A percentile compares a stretch with the other conserved stretches of the same genome.
phyloP scores from a whole-genome alignment of 2,888 invertebrate genomes.

The Aphidoletes aphidimyza region DNA sequence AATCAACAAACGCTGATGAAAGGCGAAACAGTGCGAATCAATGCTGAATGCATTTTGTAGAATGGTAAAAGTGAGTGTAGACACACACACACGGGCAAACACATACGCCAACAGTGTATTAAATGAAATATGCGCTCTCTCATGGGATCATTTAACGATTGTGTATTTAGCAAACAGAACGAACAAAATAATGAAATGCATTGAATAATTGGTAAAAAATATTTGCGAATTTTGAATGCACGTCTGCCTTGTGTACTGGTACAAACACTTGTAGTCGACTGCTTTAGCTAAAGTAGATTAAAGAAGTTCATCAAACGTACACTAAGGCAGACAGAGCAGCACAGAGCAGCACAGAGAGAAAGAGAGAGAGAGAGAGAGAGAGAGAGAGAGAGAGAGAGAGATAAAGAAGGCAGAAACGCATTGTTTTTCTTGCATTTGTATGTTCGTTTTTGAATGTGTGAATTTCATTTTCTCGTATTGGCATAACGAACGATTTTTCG shows the following conservation, averaged over 20 bases:
- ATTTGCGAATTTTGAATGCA: constrained; percentile 38
- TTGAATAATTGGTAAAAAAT: constrained; percentile 51
- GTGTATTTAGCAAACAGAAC: constrained; percentile 40
- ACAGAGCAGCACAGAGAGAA: too few species aligned
- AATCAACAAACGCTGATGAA: constrained; percentile 33
- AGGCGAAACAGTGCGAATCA: constrained; percentile 44
- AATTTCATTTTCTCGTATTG: constrained; percentile 44
- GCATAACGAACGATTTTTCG: constrained; percentile 41
- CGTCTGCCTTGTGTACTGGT: not conserved
- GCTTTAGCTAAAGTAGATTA: constrained; percentile 22
- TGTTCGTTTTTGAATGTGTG: constrained; percentile 30
- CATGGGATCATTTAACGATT: constrained; percentile 47
- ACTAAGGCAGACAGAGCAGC: too few species aligned
- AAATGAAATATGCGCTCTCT: not conserved
- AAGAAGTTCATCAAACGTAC: too few species aligned
- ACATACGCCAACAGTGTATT: not conserved
- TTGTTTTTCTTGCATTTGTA: constrained; percentile 22
- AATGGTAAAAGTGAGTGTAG: not conserved
- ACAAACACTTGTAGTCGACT: not conserved
- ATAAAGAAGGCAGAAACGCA: not conserved
- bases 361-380: too few species aligned
- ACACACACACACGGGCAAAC: not conserved
- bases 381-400: too few species aligned
- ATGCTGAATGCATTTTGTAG: not conserved
- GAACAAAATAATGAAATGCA: constrained; percentile 26